phyloP scores from a whole-genome alignment of 1,140 invertebrate species.

The Bombus sibiricus region DNA sequence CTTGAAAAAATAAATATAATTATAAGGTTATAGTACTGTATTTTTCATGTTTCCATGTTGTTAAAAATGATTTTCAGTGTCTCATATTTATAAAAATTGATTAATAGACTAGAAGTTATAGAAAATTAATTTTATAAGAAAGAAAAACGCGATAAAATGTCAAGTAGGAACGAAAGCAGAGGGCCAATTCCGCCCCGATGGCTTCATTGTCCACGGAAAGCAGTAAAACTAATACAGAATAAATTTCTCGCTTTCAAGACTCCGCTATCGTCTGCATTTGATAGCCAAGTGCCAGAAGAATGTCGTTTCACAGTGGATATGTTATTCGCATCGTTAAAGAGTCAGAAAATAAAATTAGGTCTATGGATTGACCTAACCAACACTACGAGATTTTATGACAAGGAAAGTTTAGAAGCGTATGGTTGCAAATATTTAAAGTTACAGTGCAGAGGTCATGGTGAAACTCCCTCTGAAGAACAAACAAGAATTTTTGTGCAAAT shows the following conservation, averaged over 20 bases:
- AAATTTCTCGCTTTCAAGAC: slow-evolving; percentile 97
- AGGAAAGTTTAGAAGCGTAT: slow-evolving; percentile 88
- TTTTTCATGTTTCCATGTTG: neutral
- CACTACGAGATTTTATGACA: slow-evolving; percentile 96
- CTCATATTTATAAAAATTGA: neutral
- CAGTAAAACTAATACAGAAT: slow-evolving; percentile 87
- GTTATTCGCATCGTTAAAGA: slow-evolving; percentile 89
- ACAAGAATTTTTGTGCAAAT: slow-evolving; percentile 90
- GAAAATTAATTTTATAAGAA: neutral
- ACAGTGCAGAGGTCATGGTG: slow-evolving; percentile 92
- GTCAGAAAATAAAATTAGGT: slow-evolving; percentile 92
- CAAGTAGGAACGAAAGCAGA: slow-evolving; percentile 54
- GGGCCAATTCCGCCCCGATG: slow-evolving; percentile 93
- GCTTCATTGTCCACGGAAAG: slow-evolving; percentile 95
- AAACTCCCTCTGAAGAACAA: slow-evolving; percentile 90
- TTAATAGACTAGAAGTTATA: neutral
- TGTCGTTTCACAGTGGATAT: slow-evolving; percentile 93
- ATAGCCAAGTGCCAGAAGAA: slow-evolving; percentile 91
- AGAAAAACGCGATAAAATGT: slow-evolving; percentile 56
- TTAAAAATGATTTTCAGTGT: neutral
- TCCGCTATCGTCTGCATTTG: slow-evolving; percentile 90
- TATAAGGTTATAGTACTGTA: neutral
- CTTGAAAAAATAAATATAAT: neutral
- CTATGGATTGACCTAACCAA: slow-evolving; percentile 99
- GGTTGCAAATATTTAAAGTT: slow-evolving; percentile 93